These are phyloP conservation scores for Lutraria rhynchaena DNA, from an alignment of 1,140 invertebrate genomes.

Conservation along the genomic window DNA sequence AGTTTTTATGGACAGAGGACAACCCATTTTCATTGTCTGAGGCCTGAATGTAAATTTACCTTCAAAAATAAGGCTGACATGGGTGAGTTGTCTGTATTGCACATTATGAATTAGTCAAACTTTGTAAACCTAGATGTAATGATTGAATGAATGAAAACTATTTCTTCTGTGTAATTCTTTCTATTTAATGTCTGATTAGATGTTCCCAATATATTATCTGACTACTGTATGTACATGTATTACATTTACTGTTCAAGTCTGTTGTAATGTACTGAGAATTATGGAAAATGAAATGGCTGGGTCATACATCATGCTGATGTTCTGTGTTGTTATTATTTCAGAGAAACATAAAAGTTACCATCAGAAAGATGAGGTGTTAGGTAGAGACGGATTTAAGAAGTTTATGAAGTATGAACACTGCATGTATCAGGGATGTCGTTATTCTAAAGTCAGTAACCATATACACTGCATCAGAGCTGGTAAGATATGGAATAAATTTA, in stretches of 20 bases:
- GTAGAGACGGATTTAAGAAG: constrained; percentile 98
- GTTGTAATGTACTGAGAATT: no score
- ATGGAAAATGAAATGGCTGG: no score
- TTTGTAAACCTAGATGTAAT: no score
- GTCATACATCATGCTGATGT: neutral
- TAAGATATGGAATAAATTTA: no score
- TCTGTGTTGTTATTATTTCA: constrained; percentile 79
- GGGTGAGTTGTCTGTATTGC: constrained; percentile 87
- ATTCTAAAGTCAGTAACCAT: constrained; percentile 97
- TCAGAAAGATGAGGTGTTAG: constrained; percentile 97
- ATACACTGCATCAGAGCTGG: constrained; percentile 97
- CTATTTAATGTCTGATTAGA: no score
- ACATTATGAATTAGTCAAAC: no score
- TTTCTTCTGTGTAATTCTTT: no score
- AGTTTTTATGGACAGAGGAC: constrained; percentile 97
- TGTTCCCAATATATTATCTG: neutral
- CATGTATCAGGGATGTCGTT: constrained; percentile 94
- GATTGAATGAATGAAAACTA: no score
- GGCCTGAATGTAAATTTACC: constrained; percentile 94
- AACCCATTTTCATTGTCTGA: constrained; percentile 98
- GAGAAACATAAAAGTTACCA: constrained; percentile 99
- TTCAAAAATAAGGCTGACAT: constrained; percentile 99
- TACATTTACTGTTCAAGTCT: no score
- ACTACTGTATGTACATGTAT: neutral
- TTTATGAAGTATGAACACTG: constrained; percentile 99